Percentiles rank a stretch among this genome's conserved stretches.
Conservation (phyloP, 2,113 vertebrate genomes). For the Nipponia nippon region DNA sequence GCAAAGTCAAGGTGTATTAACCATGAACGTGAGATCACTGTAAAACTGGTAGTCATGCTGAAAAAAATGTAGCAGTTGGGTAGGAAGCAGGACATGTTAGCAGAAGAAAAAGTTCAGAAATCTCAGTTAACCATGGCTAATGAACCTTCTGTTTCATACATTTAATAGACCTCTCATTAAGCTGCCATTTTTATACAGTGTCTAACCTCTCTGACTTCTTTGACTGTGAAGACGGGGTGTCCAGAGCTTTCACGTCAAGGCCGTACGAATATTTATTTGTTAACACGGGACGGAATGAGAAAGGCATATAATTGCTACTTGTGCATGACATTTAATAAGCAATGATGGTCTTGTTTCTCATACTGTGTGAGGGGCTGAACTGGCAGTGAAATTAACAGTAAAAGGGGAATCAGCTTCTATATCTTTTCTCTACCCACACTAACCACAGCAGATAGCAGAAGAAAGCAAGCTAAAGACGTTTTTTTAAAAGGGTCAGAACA, state of each 20-base stretch:
- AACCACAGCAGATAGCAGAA: neutral
- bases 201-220: neutral
- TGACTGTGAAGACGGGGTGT: neutral
- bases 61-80: neutral
- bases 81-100: neutral
- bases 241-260: neutral
- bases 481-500: neutral
- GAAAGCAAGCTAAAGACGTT: neutral
- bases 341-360: neutral
- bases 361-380: neutral
- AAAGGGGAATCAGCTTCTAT: neutral
- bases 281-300: neutral
- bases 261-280: fast-evolving
- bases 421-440: neutral
- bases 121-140: neutral
- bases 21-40: neutral
- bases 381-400: neutral
- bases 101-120: neutral
- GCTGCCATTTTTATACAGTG: neutral
- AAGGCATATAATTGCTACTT: neutral
- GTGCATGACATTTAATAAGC: neutral
- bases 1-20: neutral
- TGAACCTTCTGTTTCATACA: neutral
- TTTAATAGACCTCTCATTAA: neutral
- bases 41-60: neutral